Percentiles rank a stretch among this genome's conserved stretches.
Conservation (phyloP, 2,797 vertebrate genomes). For the Sciaenops ocellatus region DNA sequence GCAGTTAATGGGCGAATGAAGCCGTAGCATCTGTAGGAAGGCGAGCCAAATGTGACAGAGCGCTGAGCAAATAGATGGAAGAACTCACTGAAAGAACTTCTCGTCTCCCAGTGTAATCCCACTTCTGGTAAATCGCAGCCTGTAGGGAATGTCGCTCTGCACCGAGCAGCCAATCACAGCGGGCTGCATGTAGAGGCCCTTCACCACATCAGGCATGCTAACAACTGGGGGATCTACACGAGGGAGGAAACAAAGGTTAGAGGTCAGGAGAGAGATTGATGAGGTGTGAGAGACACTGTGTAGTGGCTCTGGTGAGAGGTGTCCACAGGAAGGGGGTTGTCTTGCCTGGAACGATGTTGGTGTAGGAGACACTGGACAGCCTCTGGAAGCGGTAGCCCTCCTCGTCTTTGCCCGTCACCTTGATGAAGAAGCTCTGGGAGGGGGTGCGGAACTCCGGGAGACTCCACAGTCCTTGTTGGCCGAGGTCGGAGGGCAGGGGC, state of each 20-base stretch:
- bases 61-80: slow-evolving; percentile 19
- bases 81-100: slow-evolving; percentile 87
- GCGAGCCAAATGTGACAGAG: slow-evolving; percentile 33
- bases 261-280: slow-evolving; percentile 65
- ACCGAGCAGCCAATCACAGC: slow-evolving; percentile 89
- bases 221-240: slow-evolving; percentile 87
- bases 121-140: slow-evolving; percentile 86
- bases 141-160: slow-evolving; percentile 89
- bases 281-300: slow-evolving; percentile 62
- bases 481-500: slow-evolving; percentile 81
- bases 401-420: slow-evolving; percentile 89
- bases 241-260: slow-evolving; percentile 60
- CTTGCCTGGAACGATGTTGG: slow-evolving; percentile 89
- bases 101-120: slow-evolving; percentile 87
- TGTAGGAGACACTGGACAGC: slow-evolving; percentile 94
- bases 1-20: slow-evolving; percentile 44
- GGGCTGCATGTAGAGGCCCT: slow-evolving; percentile 86
- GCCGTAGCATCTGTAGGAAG: slow-evolving; percentile 31
- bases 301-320: slow-evolving; percentile 36
- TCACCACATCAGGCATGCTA: slow-evolving; percentile 88
- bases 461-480: slow-evolving; percentile 88
- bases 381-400: slow-evolving; percentile 91
- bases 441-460: slow-evolving; percentile 88
- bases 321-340: slow-evolving; percentile 17
- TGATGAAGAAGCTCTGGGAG: slow-evolving; percentile 92